These are phyloP conservation scores for Pluvianellus socialis DNA, from an alignment of 2,113 vertebrate genomes.

Conservation along the genomic window DNA sequence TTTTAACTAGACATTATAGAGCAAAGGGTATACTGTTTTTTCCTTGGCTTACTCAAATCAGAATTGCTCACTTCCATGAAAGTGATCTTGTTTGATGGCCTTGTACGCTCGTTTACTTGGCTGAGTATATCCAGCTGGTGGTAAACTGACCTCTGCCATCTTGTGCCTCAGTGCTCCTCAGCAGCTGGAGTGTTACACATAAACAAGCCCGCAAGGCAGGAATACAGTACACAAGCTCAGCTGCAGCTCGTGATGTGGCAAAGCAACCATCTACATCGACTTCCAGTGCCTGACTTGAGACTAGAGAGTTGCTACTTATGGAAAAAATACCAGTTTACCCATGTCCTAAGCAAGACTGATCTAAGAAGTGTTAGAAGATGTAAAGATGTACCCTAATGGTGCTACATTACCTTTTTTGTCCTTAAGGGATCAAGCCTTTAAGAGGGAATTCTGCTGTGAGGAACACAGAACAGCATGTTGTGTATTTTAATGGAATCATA, in stretches of 20 bases:
- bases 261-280: not conserved
- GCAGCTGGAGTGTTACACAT: not conserved
- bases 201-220: not conserved
- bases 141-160: not conserved
- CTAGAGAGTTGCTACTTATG: not conserved
- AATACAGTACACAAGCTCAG: not conserved
- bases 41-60: not conserved
- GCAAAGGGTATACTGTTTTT: not conserved
- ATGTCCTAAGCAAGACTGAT: not conserved
- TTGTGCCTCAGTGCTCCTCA: not conserved
- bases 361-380: not conserved
- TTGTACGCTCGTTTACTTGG: accelerated
- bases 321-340: not conserved
- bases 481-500: not conserved
- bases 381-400: not conserved
- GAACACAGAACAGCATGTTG: not conserved
- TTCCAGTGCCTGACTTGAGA: not conserved
- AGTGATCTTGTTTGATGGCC: not conserved
- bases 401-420: not conserved
- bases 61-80: not conserved
- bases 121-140: not conserved
- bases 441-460: not conserved
- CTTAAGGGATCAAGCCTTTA: not conserved
- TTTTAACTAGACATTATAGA: not conserved
- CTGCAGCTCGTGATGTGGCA: not conserved